Percentiles rank a stretch among this genome's conserved stretches.
phyloP scores from a whole-genome alignment of 2,888 invertebrate species.

The Nasonia oneida region DNA sequence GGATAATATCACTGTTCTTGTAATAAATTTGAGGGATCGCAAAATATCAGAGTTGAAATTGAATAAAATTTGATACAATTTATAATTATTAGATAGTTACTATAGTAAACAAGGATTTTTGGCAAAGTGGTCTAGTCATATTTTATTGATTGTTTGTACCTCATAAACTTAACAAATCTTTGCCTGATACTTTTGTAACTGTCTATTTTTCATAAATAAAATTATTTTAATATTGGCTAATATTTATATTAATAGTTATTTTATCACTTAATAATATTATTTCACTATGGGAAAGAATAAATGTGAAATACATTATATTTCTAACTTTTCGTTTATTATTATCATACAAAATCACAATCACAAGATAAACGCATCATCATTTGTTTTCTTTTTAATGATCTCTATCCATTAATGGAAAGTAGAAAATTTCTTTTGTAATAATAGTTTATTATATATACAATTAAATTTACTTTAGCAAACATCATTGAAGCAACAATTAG shows the following conservation, averaged over 20 bases:
- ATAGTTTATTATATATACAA: slow-evolving; percentile 57
- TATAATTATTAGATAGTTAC: slow-evolving; percentile 1
- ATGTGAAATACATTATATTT: background rate
- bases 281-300: background rate
- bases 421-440: slow-evolving; percentile 48
- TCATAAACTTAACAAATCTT: slow-evolving; percentile 5
- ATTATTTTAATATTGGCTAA: slow-evolving; percentile 23
- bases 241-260: background rate
- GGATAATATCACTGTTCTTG: slow-evolving; percentile 96
- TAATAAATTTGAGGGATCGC: slow-evolving; percentile 88
- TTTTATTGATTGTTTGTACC: slow-evolving; percentile 21
- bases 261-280: slow-evolving; percentile 7
- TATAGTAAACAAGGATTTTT: slow-evolving; percentile 24
- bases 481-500: slow-evolving; percentile 53
- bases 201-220: slow-evolving; percentile 57
- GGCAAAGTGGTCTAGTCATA: slow-evolving; percentile 51
- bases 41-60: slow-evolving; percentile 67
- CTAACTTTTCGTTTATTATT: slow-evolving; percentile 48
- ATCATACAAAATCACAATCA: slow-evolving; percentile 56
- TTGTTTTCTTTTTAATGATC: slow-evolving; percentile 40
- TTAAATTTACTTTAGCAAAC: slow-evolving; percentile 52
- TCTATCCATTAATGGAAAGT: slow-evolving; percentile 48
- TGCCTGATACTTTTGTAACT: slow-evolving; percentile 28
- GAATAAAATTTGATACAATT: slow-evolving; percentile 55
- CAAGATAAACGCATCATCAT: slow-evolving; percentile 27